These are phyloP conservation scores for Thunnus thynnus DNA, from an alignment of 2,113 vertebrate species.

Conservation along the genomic window DNA sequence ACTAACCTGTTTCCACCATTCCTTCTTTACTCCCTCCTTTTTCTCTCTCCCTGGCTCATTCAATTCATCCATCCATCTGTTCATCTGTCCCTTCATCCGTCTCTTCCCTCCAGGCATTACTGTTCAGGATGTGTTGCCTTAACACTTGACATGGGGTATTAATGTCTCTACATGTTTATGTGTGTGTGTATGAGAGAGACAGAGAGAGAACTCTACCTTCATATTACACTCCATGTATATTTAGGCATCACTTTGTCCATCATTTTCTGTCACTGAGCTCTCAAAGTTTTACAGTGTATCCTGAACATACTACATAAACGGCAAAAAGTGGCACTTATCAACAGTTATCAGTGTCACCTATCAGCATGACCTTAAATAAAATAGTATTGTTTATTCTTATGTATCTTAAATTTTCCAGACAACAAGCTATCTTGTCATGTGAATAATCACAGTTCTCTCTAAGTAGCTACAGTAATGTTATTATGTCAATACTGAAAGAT, in stretches of 20 bases:
- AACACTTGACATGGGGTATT: conserved; percentile 59
- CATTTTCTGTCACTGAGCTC: not conserved
- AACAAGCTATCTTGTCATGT: too few relatives aligned
- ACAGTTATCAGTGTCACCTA: too few relatives aligned
- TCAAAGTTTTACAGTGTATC: too few relatives aligned
- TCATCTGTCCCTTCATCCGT: conserved; percentile 21
- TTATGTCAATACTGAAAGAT: not conserved
- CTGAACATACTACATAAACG: too few relatives aligned
- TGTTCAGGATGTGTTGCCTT: conserved; percentile 59
- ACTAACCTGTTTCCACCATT: conserved; percentile 31
- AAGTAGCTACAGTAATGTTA: not conserved
- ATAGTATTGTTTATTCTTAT: not conserved
- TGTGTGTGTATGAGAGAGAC: conserved; percentile 8
- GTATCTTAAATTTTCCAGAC: too few relatives aligned
- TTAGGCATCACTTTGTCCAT: not conserved
- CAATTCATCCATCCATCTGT: conserved; percentile 44
- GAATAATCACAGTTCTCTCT: not conserved
- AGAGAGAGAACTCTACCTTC: not conserved
- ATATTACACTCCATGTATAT: not conserved
- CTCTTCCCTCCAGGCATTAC: conserved; percentile 23
- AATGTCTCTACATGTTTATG: conserved; percentile 34
- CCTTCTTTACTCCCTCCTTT: not conserved
- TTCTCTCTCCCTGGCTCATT: not conserved
- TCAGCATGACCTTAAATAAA: too few relatives aligned
- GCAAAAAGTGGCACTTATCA: too few relatives aligned